These are phyloP conservation scores for Sarcophaga carnaria DNA, from an alignment of 2,888 invertebrate genomes.

Conservation along the genomic window DNA sequence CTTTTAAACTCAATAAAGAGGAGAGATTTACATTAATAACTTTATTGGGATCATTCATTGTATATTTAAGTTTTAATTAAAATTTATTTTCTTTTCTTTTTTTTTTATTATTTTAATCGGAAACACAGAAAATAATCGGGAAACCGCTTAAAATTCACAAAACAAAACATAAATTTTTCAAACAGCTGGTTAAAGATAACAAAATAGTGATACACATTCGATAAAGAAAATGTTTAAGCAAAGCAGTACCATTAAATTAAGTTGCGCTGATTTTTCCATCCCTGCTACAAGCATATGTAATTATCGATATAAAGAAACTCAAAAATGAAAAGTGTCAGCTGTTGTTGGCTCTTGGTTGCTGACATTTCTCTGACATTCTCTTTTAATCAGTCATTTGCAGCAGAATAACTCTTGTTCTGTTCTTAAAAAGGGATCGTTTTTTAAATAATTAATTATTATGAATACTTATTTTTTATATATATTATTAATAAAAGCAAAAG, in stretches of 20 bases:
- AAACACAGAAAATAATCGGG: too few relatives aligned
- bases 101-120: background rate
- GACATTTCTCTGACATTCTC: constrained; percentile 36
- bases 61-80: background rate
- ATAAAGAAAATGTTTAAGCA: background rate
- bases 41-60: constrained; percentile 82
- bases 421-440: constrained; percentile 36
- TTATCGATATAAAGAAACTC: too few relatives aligned
- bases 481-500: constrained; percentile 17
- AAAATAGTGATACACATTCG: background rate
- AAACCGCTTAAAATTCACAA: background rate
- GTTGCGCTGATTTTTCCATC: background rate
- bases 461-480: constrained; percentile 43
- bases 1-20: constrained; percentile 91
- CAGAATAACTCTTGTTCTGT: constrained; percentile 56
- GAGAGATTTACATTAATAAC: constrained; percentile 81
- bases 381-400: constrained; percentile 25
- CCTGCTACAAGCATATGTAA: background rate
- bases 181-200: constrained; percentile 33
- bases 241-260: too few relatives aligned
- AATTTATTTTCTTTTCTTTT: background rate
- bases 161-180: background rate
- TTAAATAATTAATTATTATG: constrained; percentile 49
- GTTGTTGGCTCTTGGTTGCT: constrained; percentile 37
- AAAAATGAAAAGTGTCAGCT: too few relatives aligned